Base-by-base conservation (phyloP, 2,797 vertebrate genomes). In the Dallia pectoralis region DNA sequence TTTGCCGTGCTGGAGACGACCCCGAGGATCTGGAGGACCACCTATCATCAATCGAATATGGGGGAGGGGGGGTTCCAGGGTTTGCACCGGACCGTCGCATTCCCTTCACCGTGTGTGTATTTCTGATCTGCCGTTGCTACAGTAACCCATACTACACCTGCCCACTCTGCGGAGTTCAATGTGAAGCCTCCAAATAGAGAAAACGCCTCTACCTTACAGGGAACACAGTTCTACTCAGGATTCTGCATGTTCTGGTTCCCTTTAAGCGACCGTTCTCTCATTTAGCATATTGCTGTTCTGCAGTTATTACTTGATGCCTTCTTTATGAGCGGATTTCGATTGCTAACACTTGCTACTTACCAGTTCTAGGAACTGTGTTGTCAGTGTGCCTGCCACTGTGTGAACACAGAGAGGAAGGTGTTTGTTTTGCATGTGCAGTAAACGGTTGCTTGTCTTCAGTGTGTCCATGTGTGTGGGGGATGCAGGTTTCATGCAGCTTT, bases 131-230 rank as follows among this genome's bases (percentile, higher is more conserved):
- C 64, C 19, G 33, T 75, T 74, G 74, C 82, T 75, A 77, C 71
- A 78, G 76, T 70, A 79, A 77, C 80, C 71, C 4, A 0, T 48
- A 81, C 74, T 51, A 77, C 72, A 33, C 59, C 69, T 53, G 29
- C 30, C 59, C 69, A 70, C 48, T 16, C 9, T 48, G 22, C 48
- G 33, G 22, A 74, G 67, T 67, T 79, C 62, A 74, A 77, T 77
- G 63, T 70, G 61, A 81, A 79, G 69, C 71, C 62, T 73, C 22
- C 9, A 71, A 62, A 56, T 22, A 77, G 36, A 40, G 72, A 80
- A 77, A 75, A 70, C 74, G 71, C 36, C 16, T 27, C 22, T 63
- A 48, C 62, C 66, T 72, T 56, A 7, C 9, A 29, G 44, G 44
- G 18, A 22, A 61, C 32, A 74, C 18, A n/a, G 67, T 47, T 30